Evolutionary conservation across 2,797 vertebrate genomes (phyloP).

Genomic region (Microctenopoma stevenorrisi): DNA sequence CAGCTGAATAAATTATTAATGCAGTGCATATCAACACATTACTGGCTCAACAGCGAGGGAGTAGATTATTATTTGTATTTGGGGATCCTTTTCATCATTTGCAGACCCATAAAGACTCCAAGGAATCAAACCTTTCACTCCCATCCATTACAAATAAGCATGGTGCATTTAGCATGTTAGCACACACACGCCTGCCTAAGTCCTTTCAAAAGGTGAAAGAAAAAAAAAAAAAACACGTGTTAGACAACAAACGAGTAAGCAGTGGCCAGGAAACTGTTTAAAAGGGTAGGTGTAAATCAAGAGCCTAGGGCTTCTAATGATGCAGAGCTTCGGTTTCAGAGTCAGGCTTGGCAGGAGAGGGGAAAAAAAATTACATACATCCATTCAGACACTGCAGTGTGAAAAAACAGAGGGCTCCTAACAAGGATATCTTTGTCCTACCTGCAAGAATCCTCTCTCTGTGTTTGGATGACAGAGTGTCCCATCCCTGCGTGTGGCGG

Average conservation of each 20-base stretch:
- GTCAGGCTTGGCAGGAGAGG: conserved; percentile 33
- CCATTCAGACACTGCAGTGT: conserved; percentile 44
- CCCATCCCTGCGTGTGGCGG: conserved; percentile 95
- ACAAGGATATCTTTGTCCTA: conserved; percentile 64
- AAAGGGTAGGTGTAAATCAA: conserved; percentile 28
- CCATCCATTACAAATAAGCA: conserved; percentile 59
- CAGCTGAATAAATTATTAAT: conserved; percentile 68
- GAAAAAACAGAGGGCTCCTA: conserved; percentile 7
- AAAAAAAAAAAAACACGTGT: conserved; percentile 23
- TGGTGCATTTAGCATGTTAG: conserved; percentile 56
- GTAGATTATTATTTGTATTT: conserved; percentile 33
- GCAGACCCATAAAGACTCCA: conserved; percentile 33
- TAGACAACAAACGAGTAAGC: conserved; percentile 42
- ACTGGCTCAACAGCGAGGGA: conserved; percentile 32
- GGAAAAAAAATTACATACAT: conserved; percentile 1
- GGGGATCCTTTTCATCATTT: conserved; percentile 29
- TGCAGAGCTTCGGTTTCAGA: conserved; percentile 52
- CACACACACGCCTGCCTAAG: conserved; percentile 38
- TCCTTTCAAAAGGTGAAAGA: conserved; percentile 23
- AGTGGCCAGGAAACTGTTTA: conserved; percentile 13
- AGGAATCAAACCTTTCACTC: conserved; percentile 35
- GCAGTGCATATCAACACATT: conserved; percentile 59
- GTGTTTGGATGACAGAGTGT: conserved; percentile 86
- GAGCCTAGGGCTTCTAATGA: conserved; percentile 37
- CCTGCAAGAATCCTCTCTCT: conserved; percentile 92